phyloP scores from a whole-genome alignment of 1,140 invertebrate genomes.

The Lanistes nyassanus region DNA sequence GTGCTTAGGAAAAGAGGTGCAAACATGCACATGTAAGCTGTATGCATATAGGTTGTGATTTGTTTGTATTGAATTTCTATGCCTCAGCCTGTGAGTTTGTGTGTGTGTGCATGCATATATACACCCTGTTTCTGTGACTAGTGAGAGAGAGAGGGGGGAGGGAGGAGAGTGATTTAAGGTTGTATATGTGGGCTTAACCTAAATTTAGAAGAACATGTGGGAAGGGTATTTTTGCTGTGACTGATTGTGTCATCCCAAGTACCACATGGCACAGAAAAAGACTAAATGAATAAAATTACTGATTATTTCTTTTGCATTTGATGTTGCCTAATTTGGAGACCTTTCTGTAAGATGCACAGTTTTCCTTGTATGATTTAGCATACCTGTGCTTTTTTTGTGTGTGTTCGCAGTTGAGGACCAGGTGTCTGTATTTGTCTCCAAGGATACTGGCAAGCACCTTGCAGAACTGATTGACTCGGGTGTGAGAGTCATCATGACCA shows the following conservation, averaged over 20 bases:
- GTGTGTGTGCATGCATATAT: too few species aligned
- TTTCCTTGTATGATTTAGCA: too few species aligned
- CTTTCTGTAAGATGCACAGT: too few species aligned
- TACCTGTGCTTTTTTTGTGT: slow-evolving; percentile 7
- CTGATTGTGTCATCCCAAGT: background rate
- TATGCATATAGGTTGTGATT: too few species aligned
- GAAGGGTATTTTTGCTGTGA: background rate
- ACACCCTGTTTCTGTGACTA: too few species aligned
- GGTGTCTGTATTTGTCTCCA: slow-evolving; percentile 81
- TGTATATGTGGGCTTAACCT: background rate
- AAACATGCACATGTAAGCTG: too few species aligned
- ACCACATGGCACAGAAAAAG: too few species aligned
- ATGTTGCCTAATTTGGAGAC: background rate
- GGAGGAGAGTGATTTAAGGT: too few species aligned
- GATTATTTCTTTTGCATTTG: background rate
- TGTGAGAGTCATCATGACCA: slow-evolving; percentile 75
- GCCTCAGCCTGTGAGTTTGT: too few species aligned
- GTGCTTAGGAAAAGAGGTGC: too few species aligned
- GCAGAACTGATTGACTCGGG: slow-evolving; percentile 76
- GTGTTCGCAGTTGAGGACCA: slow-evolving; percentile 71
- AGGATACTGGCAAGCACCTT: slow-evolving; percentile 79
- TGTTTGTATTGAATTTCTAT: too few species aligned
- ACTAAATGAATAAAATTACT: background rate
- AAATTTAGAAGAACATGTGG: background rate
- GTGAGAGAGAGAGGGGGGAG: too few species aligned